Evolutionary conservation across 2,888 invertebrate species (phyloP), one percentile per base, ranked within the genome.

Genomic region (Halocaridina rubra): DNA sequence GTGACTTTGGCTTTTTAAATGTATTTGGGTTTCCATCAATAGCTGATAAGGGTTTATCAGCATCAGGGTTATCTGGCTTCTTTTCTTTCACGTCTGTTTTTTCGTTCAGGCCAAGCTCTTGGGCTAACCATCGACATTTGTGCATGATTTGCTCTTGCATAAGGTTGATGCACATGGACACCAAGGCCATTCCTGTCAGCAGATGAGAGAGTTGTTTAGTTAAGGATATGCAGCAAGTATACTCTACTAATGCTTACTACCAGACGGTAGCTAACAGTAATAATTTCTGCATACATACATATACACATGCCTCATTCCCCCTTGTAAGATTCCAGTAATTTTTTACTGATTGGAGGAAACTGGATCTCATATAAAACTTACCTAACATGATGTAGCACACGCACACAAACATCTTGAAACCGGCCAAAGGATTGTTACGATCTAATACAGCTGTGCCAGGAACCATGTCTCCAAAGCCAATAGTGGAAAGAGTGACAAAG

Each of bases 141-240:
- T 88, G 86, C 2, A 90, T 84, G 0, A 91, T 89, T 78, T 91
- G 90, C 74, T 91, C 90, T 86, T 91, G 91, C 90, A 91, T 91
- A 30, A 91, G 89, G 74, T 91, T 90, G 88, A 91, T 91, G 86
- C 91, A 91, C 91, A 91, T 91, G 24, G 91, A 91, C 46, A 91
- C 89, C 71, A 91, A 89, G 4, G 91, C 90, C 89, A 91, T 89
- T 0, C 91, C 91, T 77, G 89, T 69, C 2, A 22, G 0, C 3
- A 22, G n/a, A n/a, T n/a, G n/a, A n/a, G n/a, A n/a, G n/a, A n/a
- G n/a, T n/a, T n/a, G n/a, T n/a, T n/a, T n/a, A n/a, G n/a, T n/a
- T n/a, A n/a, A n/a, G n/a, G n/a, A n/a, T n/a, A n/a, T n/a, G n/a
- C n/a, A n/a, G n/a, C n/a, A n/a, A n/a, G n/a, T n/a, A n/a, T n/a